Base-by-base conservation (phyloP, 1,140 invertebrate species). In the Drosophila pectinifera region DNA sequence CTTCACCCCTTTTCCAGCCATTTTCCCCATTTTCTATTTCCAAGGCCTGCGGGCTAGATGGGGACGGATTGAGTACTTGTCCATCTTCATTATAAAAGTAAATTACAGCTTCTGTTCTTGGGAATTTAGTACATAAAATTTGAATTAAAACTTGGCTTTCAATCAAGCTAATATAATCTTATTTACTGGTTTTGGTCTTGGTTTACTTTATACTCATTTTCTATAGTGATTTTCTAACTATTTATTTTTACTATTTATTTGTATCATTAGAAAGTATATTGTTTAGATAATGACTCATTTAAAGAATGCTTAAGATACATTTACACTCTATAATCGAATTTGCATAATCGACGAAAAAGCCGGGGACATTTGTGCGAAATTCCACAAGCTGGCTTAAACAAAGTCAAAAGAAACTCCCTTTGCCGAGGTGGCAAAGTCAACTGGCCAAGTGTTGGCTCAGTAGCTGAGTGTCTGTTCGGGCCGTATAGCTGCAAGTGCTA, bases 341-440 rank as follows among this genome's bases (percentile, higher is more conserved):
- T 57, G 26, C 68, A 70, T 70, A 70, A 70, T 57, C 65, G 49
- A 41, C 24, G 8, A 49, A 51, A 55, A 41, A 45, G 16, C 7
- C 49, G 53, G 64, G 56, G 38, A 48, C 4, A 26, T n/a, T 24
- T 45, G 69, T 86, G 78, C 51, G 78, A 86, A 86, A 86, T 86
- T 64, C 78, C 68, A 54, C 78, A 77, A 58, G 55, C 38, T 41
- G 61, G 31, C 59, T 53, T 41, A 46, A 67, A 77, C 59, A 48
- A 59, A 58, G 46, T 45, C 38, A 28, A 56, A 46, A 11, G 38
- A 16, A 28, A 58, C 7, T 61, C 51, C 48, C 42, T 43, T 54
- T 26, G 43, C 18, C 22, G 56, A 76, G 72, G 79, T 88, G 83
- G 70, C 70, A 73, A 88, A 86, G 83, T 88, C 75, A 88, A 83